A percentile compares a stretch with the other conserved stretches of the same genome.
Conservation (phyloP, 2,113 vertebrate species). For the Diadophis punctatus region DNA sequence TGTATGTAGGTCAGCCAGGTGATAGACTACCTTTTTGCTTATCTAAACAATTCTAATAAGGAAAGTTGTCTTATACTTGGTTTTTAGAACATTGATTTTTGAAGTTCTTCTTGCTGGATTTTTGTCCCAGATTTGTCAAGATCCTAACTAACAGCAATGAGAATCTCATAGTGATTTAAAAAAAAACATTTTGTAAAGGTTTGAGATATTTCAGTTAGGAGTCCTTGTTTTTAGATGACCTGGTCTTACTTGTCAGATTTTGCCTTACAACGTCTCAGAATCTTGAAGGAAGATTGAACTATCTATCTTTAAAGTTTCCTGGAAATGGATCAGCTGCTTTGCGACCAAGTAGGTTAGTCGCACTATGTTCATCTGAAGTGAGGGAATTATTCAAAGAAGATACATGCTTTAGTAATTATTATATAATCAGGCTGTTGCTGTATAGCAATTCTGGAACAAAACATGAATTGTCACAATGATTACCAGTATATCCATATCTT, state of each 20-base stretch:
- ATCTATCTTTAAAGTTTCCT: not conserved
- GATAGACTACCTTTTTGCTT: not conserved
- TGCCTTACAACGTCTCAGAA: not conserved
- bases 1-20: too few species aligned
- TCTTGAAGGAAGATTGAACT: not conserved
- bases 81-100: not conserved
- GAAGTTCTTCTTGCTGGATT: not conserved
- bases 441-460: not conserved
- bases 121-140: not conserved
- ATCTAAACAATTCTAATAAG: not conserved
- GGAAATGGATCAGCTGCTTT: not conserved
- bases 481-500: not conserved
- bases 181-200: not conserved
- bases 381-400: not conserved
- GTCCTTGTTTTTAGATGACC: not conserved
- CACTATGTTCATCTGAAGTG: not conserved
- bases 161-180: not conserved
- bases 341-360: not conserved
- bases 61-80: not conserved
- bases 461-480: not conserved
- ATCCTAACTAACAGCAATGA: not conserved
- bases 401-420: not conserved
- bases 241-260: not conserved
- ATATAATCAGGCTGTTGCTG: not conserved
- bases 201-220: not conserved